These are phyloP conservation scores for Adrianichthys oophorus DNA, from an alignment of 2,797 vertebrate genomes.

Conservation along the genomic window DNA sequence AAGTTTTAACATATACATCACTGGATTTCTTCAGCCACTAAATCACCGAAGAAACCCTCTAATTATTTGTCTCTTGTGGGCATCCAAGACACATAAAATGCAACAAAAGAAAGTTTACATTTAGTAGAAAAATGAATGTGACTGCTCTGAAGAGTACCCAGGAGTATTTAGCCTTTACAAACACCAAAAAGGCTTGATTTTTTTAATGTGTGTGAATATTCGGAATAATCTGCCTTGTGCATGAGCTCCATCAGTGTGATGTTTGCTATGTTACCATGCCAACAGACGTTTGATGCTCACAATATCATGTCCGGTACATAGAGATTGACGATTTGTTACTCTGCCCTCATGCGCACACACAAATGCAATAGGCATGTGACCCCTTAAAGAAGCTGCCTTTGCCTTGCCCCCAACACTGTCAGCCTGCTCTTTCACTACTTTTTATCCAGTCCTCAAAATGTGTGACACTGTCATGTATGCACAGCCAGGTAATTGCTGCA, in stretches of 20 bases:
- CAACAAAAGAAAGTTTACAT: constrained; percentile 16
- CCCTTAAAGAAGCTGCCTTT: constrained; percentile 19
- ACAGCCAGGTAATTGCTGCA: constrained; percentile 4
- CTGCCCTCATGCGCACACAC: constrained; percentile 15
- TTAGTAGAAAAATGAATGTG: constrained; percentile 41
- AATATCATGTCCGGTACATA: constrained; percentile 71
- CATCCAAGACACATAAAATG: constrained; percentile 15
- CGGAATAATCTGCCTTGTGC: constrained; percentile 59
- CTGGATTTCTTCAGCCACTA: constrained; percentile 31
- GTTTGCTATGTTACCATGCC: constrained; percentile 80
- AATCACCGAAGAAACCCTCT: constrained; percentile 41
- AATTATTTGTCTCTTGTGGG: constrained; percentile 28
- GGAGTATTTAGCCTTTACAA: too few relatives aligned
- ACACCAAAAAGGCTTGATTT: background rate
- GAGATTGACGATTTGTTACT: constrained; percentile 65
- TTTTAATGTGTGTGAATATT: constrained; percentile 63
- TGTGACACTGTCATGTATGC: constrained; percentile 15
- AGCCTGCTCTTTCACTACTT: constrained; percentile 12
- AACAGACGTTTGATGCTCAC: constrained; percentile 70
- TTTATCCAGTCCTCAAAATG: constrained; percentile 26
- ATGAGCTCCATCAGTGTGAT: constrained; percentile 53
- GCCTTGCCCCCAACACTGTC: constrained; percentile 31
- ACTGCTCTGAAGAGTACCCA: constrained; percentile 11
- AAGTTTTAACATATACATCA: constrained; percentile 1
- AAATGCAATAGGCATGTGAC: constrained; percentile 48